Evolutionary conservation across 1,140 invertebrate species (phyloP).

Genomic region (Aphaenogaster rudis): DNA sequence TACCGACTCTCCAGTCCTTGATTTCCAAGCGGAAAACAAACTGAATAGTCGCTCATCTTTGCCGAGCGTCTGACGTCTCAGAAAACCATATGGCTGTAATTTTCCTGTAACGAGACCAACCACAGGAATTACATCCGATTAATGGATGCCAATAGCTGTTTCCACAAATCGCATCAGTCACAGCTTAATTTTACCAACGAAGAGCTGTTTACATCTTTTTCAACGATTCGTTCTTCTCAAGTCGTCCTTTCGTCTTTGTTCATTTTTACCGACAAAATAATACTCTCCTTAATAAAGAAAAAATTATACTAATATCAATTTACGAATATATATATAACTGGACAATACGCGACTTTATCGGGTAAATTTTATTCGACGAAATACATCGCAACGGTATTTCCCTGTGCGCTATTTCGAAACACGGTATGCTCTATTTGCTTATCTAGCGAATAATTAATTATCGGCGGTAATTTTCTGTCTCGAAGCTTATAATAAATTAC

Average conservation of each 20-base stretch:
- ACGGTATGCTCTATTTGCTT: slow-evolving; percentile 20
- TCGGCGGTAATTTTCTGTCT: slow-evolving; percentile 15
- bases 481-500: slow-evolving; percentile 17
- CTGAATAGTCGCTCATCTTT: background rate
- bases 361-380: background rate
- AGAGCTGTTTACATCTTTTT: background rate
- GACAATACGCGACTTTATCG: background rate
- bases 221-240: background rate
- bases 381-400: background rate
- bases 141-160: background rate
- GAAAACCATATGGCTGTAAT: background rate
- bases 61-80: background rate
- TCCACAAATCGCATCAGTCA: slow-evolving; percentile 26
- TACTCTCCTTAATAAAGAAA: background rate
- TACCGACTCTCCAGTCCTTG: background rate
- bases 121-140: background rate
- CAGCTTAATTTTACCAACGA: slow-evolving; percentile 30
- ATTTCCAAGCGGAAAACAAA: background rate
- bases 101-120: background rate
- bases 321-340: background rate
- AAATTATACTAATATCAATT: slow-evolving; percentile 18
- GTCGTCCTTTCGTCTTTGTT: background rate
- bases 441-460: slow-evolving; percentile 52
- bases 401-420: background rate
- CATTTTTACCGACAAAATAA: background rate